Evolutionary conservation across 2,113 vertebrate genomes (phyloP), one percentile per base, ranked within the genome.

Genomic region (Columba janthina): DNA sequence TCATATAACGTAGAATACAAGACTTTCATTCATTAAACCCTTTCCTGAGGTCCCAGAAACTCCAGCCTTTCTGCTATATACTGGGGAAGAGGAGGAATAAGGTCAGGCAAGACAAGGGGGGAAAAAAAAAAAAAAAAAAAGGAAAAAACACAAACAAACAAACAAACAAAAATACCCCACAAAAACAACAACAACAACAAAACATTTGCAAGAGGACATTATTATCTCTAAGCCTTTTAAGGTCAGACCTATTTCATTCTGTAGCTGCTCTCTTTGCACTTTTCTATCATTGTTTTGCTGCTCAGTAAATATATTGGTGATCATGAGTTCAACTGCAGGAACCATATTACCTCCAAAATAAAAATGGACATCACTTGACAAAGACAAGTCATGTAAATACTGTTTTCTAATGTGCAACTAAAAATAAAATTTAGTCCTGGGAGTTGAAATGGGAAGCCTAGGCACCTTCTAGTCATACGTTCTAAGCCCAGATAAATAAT

Each of bases 11-110:
- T 66, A 90, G 54, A 93, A 94, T 79, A 94, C 38, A 92, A 70
- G 70, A 95, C 85, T 79, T 72, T 92, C 88, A 94, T 88, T 94
- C 91, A 94, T 96, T 97, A 88, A 94, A 96, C 85, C 92, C 85
- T 92, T 95, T 91, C 88, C 94, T 94, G 64, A 79, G 85, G 92
- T 93, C 88, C 46, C 86, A 88, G 60, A 74, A 95, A 77, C 60
- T 96, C 64, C 64, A 94, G 10, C 25, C 38, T 92, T 94, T 54
- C 65, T 83, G 14, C 71, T 86, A 58, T 34, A 40, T 32, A 60
- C 29, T 38, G 56, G 58, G 58, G 32, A 90, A 32, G 34, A 67
- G 25, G 15, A 90, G 10, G 32, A 40, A 79, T 36, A 89, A 12
- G 48, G 24, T 88, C 56, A 84, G 58, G 44, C 57, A 94, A 92